Evolutionary conservation across 2,113 vertebrate genomes (phyloP).

Genomic region (Coptodon rendalli): DNA sequence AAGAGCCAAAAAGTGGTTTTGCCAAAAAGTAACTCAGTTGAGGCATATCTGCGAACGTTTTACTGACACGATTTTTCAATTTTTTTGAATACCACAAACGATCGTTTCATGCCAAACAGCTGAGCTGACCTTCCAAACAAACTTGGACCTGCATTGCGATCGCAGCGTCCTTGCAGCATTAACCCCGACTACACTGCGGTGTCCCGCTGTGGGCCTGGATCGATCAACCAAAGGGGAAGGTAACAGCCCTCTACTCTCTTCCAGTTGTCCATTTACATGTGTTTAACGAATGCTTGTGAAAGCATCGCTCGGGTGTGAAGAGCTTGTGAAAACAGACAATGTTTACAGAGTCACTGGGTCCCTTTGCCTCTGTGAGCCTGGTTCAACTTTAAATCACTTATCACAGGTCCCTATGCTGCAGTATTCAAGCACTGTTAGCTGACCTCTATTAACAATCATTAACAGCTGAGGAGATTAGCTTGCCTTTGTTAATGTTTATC

Average conservation of each 20-base stretch:
- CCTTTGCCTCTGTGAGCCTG: not conserved
- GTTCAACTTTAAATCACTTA: conserved; percentile 47
- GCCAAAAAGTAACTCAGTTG: conserved; percentile 22
- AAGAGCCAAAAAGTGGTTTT: conserved; percentile 22
- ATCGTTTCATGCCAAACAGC: conserved; percentile 15
- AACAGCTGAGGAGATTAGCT: not conserved
- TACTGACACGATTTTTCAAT: conserved; percentile 3
- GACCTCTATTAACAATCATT: conserved; percentile 16
- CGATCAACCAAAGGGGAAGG: not conserved
- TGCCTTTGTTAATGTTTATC: not conserved
- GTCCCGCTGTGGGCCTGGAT: not conserved
- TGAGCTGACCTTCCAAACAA: conserved; percentile 15
- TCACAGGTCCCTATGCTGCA: not conserved
- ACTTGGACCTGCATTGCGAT: not conserved
- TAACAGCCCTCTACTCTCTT: conserved; percentile 10
- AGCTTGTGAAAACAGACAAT: conserved; percentile 56
- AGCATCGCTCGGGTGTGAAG: conserved; percentile 52
- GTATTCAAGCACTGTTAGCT: not conserved
- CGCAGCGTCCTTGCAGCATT: not conserved
- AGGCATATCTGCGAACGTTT: conserved; percentile 25
- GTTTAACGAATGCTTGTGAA: conserved; percentile 56
- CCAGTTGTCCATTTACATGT: conserved; percentile 59
- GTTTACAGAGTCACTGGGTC: conserved; percentile 36
- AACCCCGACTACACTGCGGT: not conserved
- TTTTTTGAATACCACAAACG: conserved; percentile 1